These are phyloP conservation scores for Rhinatrema bivittatum DNA, from an alignment of 2,797 vertebrate species.

Conservation along the genomic window DNA sequence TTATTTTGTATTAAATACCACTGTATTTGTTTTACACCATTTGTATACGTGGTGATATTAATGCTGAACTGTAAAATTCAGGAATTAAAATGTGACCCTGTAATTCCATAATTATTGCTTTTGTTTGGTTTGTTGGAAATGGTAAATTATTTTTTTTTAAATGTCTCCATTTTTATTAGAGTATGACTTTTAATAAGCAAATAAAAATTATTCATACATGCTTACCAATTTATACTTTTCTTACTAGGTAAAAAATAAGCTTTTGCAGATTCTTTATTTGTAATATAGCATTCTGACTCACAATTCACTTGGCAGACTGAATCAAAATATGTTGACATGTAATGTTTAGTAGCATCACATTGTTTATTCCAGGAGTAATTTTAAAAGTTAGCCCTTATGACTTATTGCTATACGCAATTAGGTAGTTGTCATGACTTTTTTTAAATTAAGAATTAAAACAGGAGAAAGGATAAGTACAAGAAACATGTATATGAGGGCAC, in stretches of 20 bases:
- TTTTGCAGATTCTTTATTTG: too few relatives aligned
- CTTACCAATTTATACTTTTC: constrained; percentile 8
- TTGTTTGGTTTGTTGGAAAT: constrained; percentile 59
- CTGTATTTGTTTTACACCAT: constrained; percentile 91
- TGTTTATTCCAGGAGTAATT: too few relatives aligned
- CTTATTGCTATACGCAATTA: too few relatives aligned
- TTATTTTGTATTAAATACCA: constrained; percentile 95
- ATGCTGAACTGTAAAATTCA: constrained; percentile 79
- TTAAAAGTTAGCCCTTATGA: too few relatives aligned
- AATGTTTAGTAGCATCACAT: too few relatives aligned
- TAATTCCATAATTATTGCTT: constrained; percentile 64
- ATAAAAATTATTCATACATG: constrained; percentile 6
- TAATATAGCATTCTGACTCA: too few relatives aligned
- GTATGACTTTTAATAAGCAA: constrained; percentile 17
- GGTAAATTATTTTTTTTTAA: constrained; percentile 32
- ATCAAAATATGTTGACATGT: too few relatives aligned
- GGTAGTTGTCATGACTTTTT: too few relatives aligned
- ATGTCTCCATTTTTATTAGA: constrained; percentile 25
- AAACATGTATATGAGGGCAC: too few relatives aligned
- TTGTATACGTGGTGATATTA: constrained; percentile 94
- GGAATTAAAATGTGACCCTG: constrained; percentile 97
- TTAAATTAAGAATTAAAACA: too few relatives aligned
- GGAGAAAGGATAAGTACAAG: too few relatives aligned
- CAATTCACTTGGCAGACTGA: too few relatives aligned
- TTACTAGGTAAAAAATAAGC: not conserved